Conservation (phyloP, 2,113 vertebrate species). For the Bujurquina vittata region DNA sequence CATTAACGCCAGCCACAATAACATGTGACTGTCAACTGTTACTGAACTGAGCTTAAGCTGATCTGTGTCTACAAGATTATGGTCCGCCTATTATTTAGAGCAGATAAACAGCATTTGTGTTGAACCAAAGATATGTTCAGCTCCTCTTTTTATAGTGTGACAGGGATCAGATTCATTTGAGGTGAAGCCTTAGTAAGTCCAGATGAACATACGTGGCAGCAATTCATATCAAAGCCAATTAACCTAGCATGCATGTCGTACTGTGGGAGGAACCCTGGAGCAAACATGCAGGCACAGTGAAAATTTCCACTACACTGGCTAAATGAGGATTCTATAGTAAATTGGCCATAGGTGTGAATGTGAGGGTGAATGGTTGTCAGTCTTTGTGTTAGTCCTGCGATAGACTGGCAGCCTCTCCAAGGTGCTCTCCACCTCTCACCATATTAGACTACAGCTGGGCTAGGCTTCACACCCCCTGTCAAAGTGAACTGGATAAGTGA, state of each 20-base stretch:
- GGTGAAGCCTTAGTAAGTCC: not conserved
- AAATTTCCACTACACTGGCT: not conserved
- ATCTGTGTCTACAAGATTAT: slow-evolving; percentile 2
- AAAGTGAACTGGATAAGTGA: not conserved
- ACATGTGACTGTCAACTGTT: slow-evolving; percentile 9
- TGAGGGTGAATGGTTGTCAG: not conserved
- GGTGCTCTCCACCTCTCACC: not conserved
- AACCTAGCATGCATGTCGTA: not conserved
- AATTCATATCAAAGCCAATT: not conserved
- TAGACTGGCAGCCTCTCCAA: not conserved
- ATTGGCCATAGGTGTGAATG: not conserved
- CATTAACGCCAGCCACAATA: not conserved
- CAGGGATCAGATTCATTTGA: not conserved
- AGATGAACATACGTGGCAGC: not conserved
- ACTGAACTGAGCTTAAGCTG: not conserved
- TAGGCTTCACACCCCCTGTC: not conserved
- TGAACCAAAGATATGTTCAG: not conserved
- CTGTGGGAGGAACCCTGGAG: not conserved
- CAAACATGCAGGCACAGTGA: not conserved
- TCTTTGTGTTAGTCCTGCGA: not conserved
- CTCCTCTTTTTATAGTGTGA: not conserved
- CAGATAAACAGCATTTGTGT: slow-evolving; percentile 27
- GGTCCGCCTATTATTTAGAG: not conserved
- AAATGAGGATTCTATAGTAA: not conserved
- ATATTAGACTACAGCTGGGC: not conserved